These are phyloP conservation scores for Hydrocynus forskahlii DNA, from an alignment of 2,797 vertebrate species.

Conservation along the genomic window DNA sequence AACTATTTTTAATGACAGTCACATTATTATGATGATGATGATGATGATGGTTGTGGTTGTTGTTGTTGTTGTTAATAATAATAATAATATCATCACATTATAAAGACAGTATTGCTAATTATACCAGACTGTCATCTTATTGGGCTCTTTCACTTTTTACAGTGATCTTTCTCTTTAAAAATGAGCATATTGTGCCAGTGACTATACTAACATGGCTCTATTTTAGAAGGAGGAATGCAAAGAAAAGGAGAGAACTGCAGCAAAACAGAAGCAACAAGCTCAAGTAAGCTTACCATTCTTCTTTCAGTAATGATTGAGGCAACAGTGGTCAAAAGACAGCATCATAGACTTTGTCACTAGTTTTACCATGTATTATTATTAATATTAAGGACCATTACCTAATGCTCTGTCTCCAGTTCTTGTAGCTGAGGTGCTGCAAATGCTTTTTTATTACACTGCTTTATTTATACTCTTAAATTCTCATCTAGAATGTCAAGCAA, in stretches of 20 bases:
- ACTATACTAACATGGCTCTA: neutral
- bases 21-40: no score
- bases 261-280: conserved; percentile 47
- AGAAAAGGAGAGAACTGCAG: conserved; percentile 48
- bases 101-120: neutral
- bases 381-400: neutral
- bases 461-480: neutral
- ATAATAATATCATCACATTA: no score
- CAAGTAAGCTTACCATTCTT: conserved; percentile 43
- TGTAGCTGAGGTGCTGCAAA: neutral
- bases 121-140: neutral
- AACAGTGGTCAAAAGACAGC: no score
- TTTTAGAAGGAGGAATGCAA: conserved; percentile 57
- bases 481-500: neutral
- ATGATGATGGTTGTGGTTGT: no score
- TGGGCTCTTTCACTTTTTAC: neutral
- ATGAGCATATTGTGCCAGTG: no score
- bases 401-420: neutral
- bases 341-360: neutral
- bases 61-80: no score
- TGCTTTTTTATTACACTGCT: neutral
- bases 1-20: neutral
- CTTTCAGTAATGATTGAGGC: neutral
- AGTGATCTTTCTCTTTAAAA: neutral
- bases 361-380: neutral